These are phyloP conservation scores for Callithrix jacchus DNA, from an alignment of 2,113 vertebrate species.

Conservation along the genomic window DNA sequence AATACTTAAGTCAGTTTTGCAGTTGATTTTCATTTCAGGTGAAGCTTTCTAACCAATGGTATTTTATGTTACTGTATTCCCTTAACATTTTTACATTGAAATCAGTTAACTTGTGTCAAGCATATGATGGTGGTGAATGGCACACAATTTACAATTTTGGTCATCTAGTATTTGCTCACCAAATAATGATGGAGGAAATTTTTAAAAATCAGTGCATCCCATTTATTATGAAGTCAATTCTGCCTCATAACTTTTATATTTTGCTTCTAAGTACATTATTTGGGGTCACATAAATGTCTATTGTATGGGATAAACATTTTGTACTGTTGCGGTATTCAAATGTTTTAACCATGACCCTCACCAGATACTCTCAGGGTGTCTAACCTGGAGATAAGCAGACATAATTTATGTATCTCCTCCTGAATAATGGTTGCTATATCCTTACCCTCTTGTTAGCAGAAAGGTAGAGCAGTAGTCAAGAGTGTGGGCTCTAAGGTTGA, in stretches of 20 bases:
- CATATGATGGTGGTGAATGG: not conserved
- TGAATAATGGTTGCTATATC: not conserved
- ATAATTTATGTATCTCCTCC: not conserved
- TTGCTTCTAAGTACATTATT: not conserved
- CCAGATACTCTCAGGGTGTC: not conserved
- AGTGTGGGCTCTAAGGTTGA: not conserved
- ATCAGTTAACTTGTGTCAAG: not conserved
- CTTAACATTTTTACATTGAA: not conserved
- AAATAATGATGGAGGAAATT: not conserved
- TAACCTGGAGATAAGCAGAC: not conserved
- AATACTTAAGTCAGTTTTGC: not conserved
- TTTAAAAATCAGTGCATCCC: not conserved
- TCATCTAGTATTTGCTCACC: not conserved
- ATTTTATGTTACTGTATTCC: not conserved
- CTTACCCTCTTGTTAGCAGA: not conserved
- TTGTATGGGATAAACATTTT: not conserved
- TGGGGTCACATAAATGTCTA: not conserved
- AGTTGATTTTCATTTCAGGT: not conserved
- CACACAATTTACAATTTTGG: not conserved
- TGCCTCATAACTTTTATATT: not conserved
- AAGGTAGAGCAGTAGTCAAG: not conserved
- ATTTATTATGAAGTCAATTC: slow-evolving; percentile 7
- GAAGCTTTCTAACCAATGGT: not conserved
- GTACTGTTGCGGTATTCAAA: not conserved
- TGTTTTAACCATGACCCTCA: not conserved